Evolutionary conservation across 1,140 invertebrate species (phyloP), one percentile per base, ranked within the genome.

Genomic region (Nomia melanderi): DNA sequence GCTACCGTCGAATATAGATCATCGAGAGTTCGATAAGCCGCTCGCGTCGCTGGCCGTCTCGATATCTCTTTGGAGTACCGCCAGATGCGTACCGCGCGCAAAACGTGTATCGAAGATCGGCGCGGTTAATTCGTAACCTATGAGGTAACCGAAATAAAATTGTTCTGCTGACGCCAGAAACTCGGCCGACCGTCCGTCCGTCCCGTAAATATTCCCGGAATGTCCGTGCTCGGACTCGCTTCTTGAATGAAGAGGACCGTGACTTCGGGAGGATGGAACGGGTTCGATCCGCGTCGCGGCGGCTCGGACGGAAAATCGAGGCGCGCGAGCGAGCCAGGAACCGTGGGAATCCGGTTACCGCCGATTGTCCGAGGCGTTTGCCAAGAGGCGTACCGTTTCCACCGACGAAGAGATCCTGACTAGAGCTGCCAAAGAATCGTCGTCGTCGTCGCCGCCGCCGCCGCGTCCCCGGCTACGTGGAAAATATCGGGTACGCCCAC

Each of bases 71-170:
- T 90, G 90, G 89, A 88, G 11, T 25, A 0, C 1, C n/a, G 88
- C 90, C 90, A 91, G 78, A 87, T 60, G 69, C 79, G 89, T 88
- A 90, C 88, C 84, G 87, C 75, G 87, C 83, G 88, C 87, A 91
- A 89, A 89, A 86, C 74, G 57, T 60, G 81, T 87, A 88, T 88
- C 84, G 79, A 84, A 81, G 71, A 85, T 89, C 82, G 84, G 54
- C 86, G 85, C 53, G 77, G 88, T 78, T 70, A 71, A 83, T 65
- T 69, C 81, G 74, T 77, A 82, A 84, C 80, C 81, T 78, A 87
- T 89, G 83, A 88, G 82, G 81, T 86, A 86, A 90, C 82, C 80
- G 81, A 86, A 89, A 88, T 88, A 89, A 87, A 88, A 86, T 79
- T 41, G 77, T 65, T 73, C 81, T 79, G 62, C 69, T 77, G 73